phyloP scores from a whole-genome alignment of 2,888 invertebrate genomes.

The Stenichneumon culpator region DNA sequence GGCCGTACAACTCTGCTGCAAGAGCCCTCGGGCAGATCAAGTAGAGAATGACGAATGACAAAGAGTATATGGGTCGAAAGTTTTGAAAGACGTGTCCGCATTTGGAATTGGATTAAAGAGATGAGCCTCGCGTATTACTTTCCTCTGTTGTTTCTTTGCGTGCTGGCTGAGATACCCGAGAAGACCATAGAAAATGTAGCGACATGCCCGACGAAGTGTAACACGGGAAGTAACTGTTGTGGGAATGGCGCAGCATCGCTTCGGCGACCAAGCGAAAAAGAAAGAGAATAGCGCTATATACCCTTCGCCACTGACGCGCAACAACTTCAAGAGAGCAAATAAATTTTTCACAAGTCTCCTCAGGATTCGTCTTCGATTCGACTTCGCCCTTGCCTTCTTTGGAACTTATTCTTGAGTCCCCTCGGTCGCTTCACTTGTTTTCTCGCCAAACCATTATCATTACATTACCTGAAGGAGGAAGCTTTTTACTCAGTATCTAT shows the following conservation, averaged over 20 bases:
- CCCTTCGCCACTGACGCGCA: slow-evolving; percentile 38
- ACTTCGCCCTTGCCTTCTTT: slow-evolving; percentile 20
- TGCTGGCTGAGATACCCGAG: not conserved
- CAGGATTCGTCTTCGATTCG: slow-evolving; percentile 12
- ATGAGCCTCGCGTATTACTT: not conserved
- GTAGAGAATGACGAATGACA: not conserved
- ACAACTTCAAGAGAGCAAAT: not conserved
- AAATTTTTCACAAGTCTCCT: not conserved
- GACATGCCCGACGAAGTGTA: slow-evolving; percentile 29
- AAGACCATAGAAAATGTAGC: slow-evolving; percentile 10
- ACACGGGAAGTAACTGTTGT: slow-evolving; percentile 14
- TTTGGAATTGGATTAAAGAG: not conserved
- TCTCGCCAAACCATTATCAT: slow-evolving; percentile 55
- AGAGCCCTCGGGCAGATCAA: not conserved
- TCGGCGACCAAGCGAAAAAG: slow-evolving; percentile 21
- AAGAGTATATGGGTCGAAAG: not conserved
- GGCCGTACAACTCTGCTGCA: not conserved
- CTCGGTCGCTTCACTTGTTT: slow-evolving; percentile 26
- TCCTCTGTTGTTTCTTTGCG: not conserved
- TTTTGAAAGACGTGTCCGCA: not conserved
- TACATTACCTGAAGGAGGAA: not conserved
- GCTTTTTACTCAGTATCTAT: slow-evolving; percentile 15
- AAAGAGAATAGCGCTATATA: slow-evolving; percentile 8
- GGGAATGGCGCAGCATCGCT: slow-evolving; percentile 6
- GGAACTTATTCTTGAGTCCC: slow-evolving; percentile 25